phyloP scores from a whole-genome alignment of 2,888 invertebrate genomes.

The Drosophila mercatorum region DNA sequence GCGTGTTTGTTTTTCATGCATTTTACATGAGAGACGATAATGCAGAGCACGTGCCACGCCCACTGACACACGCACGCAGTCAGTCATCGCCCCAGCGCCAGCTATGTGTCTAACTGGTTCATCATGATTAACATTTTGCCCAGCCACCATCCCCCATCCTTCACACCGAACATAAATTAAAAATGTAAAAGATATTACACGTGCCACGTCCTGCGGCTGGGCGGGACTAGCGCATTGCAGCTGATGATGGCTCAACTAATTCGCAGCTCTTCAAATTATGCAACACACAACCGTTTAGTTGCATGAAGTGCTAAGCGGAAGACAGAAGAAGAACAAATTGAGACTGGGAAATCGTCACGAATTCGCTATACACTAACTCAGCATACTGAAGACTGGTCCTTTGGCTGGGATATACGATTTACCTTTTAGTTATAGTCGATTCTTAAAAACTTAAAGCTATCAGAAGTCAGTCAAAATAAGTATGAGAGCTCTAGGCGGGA shows the following conservation, averaged over 20 bases:
- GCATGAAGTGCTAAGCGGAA: background rate
- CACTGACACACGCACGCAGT: conserved; percentile 1
- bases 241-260: conserved; percentile 29
- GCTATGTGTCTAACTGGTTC: conserved; percentile 64
- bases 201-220: conserved; percentile 18
- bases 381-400: background rate
- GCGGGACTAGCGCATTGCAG: conserved; percentile 23
- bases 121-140: conserved; percentile 72
- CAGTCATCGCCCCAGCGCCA: background rate
- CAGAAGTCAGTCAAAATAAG: background rate
- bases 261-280: conserved; percentile 28
- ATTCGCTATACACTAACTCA: background rate
- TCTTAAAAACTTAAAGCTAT: background rate
- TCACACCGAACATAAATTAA: conserved; percentile 51
- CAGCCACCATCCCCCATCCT: background rate
- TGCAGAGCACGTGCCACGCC: conserved; percentile 38
- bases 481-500: too few relatives aligned
- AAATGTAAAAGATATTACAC: conserved; percentile 59
- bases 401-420: too few relatives aligned
- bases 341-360: background rate
- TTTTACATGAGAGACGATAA: conserved; percentile 56
- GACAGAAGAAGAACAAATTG: background rate
- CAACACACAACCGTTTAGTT: conserved; percentile 24
- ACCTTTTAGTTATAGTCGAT: too few relatives aligned
- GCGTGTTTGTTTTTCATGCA: conserved; percentile 65